Base-by-base conservation (phyloP, 2,888 invertebrate genomes). In the Lordiphosa andalusiaca region DNA sequence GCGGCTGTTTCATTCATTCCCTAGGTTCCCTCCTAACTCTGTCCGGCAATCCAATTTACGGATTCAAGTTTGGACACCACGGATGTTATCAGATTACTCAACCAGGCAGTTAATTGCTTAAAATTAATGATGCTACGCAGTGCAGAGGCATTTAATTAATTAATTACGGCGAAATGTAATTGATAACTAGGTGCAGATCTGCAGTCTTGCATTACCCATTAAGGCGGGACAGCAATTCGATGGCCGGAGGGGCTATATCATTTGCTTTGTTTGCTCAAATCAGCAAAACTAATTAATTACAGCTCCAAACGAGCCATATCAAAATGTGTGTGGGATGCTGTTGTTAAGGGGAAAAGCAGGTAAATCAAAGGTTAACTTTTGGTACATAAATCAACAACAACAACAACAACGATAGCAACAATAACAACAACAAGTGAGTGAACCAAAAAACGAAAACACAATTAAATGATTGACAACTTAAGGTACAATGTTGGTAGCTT, bases 401-500 rank as follows among this genome's bases (percentile, higher is more conserved):
- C 35, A 44, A 46, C 39, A 44, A 46, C 54, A 55, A 68, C 66
- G n/a, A n/a, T n/a, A n/a, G n/a, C n/a, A n/a, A n/a, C 39, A 44
- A 46, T 54, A 55, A 68, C 66, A 64, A 67, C 67, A 57, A 57
- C 64, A 67, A 72, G 48, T 62, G 52, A 44, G 51, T 44, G 39
- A 42, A 38, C 50, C 63, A 67, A 56, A 71, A 51, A 66, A 57
- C 67, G 54, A 51, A 41, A 63, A 60, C 68, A 68, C 67, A 71
- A 59, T 59, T 56, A 70, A 70, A 69, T 49, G 21, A 57, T 56
- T 58, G 55, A 60, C 52, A 71, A 62, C 66, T 69, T 67, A 71
- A 69, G 69, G 56, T 65, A 53, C 65, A 62, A 70, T 84, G 66
- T 81, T 72, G 52, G 77, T 86, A 81, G 88, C 89, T 90, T 90